Conservation (phyloP, 2,113 vertebrate species). For the Australoheros scitulus region DNA sequence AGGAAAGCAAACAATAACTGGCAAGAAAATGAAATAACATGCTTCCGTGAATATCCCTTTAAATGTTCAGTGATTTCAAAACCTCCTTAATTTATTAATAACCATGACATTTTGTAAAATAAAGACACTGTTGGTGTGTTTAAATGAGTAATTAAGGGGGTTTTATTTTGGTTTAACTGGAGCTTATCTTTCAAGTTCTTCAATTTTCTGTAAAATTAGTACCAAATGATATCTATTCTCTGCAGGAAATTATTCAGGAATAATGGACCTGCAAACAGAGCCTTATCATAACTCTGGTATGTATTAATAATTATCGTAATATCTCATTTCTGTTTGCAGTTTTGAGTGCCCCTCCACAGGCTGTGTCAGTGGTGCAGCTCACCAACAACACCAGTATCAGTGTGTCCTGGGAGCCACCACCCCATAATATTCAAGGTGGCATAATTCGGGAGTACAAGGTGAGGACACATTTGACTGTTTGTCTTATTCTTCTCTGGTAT, state of each 20-base stretch:
- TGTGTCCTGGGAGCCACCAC: conserved; percentile 93
- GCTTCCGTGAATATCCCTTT: background rate
- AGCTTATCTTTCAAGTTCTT: background rate
- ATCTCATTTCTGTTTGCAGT: conserved; percentile 70
- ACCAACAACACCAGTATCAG: conserved; percentile 88
- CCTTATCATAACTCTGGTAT: background rate
- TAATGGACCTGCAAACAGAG: background rate
- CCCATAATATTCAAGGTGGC: conserved; percentile 81
- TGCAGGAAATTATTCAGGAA: background rate
- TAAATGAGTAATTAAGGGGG: background rate
- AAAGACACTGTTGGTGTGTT: background rate
- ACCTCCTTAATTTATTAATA: background rate
- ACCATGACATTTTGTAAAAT: background rate
- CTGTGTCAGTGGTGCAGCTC: conserved; percentile 86
- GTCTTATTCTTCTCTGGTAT: background rate
- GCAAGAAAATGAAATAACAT: background rate
- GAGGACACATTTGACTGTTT: conserved; percentile 1
- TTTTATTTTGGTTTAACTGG: background rate
- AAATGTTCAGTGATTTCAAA: background rate
- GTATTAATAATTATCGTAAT: background rate
- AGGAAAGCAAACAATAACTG: background rate
- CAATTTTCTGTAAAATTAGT: background rate
- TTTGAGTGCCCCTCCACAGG: conserved; percentile 85
- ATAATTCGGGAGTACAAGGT: conserved; percentile 91
- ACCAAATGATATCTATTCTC: background rate